A percentile compares a stretch with the other conserved stretches of the same genome.
Evolutionary conservation across 2,797 vertebrate genomes (phyloP).

Genomic region (Philypnodon macrostomus): DNA sequence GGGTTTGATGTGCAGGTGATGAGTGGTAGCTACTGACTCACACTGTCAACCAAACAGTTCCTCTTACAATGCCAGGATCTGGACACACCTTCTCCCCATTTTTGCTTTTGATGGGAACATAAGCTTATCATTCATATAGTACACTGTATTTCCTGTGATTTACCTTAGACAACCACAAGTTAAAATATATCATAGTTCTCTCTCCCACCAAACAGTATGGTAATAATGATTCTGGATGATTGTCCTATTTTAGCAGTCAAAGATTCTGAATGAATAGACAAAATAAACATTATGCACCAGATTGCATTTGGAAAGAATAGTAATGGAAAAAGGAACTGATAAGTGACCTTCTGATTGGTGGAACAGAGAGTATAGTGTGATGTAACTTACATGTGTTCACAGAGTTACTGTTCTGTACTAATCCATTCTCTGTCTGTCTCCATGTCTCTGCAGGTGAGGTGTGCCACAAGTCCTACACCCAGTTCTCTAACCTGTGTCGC

Average conservation of each 20-base stretch:
- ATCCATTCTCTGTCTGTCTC: slow-evolving; percentile 52
- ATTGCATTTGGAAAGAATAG: slow-evolving; percentile 5
- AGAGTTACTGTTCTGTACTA: slow-evolving; percentile 28
- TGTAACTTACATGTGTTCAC: slow-evolving; percentile 24
- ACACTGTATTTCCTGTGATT: slow-evolving; percentile 50
- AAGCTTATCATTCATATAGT: slow-evolving; percentile 34
- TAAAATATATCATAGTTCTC: slow-evolving; percentile 18
- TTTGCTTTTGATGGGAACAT: slow-evolving; percentile 52
- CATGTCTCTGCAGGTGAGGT: slow-evolving; percentile 89
- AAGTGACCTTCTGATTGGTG: slow-evolving; percentile 8
- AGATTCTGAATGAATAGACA: no score
- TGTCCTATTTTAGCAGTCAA: no score
- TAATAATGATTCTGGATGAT: no score
- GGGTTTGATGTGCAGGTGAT: slow-evolving; percentile 93
- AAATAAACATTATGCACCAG: background rate
- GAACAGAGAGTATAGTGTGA: slow-evolving; percentile 30
- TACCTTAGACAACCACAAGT: slow-evolving; percentile 21
- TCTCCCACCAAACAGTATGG: slow-evolving; percentile 4
- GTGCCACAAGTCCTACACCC: slow-evolving; percentile 99
- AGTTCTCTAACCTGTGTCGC: slow-evolving; percentile 99
- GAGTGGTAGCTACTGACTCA: slow-evolving; percentile 78
- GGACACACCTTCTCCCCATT: slow-evolving; percentile 56
- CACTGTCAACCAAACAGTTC: slow-evolving; percentile 52
- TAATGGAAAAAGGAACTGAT: no score
- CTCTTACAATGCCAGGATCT: slow-evolving; percentile 73